Evolutionary conservation across 2,888 invertebrate genomes (phyloP).

Genomic region (Crocallis elinguaria): DNA sequence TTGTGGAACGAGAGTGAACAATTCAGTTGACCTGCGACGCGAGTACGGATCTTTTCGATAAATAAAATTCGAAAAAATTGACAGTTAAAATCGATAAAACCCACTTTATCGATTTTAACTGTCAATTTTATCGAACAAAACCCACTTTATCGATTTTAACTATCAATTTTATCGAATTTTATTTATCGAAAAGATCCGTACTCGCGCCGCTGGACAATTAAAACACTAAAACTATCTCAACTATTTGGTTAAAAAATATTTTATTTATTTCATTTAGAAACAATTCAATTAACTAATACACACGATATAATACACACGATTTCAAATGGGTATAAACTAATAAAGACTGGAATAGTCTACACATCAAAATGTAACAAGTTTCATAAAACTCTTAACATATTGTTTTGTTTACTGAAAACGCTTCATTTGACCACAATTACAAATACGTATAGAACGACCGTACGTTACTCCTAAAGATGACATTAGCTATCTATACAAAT

Average conservation of each 20-base stretch:
- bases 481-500: too few relatives aligned
- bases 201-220: too few relatives aligned
- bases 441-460: too few relatives aligned
- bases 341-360: constrained; percentile 43
- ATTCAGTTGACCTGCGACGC: constrained; percentile 3
- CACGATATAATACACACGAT: constrained; percentile 48
- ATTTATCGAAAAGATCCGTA: too few relatives aligned
- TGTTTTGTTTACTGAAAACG: constrained; percentile 41
- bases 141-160: too few relatives aligned
- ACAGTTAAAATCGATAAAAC: too few relatives aligned
- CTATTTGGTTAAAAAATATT: constrained; percentile 61
- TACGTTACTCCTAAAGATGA: too few relatives aligned
- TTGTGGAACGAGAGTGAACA: constrained; percentile 1
- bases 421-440: constrained; percentile 2
- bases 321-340: constrained; percentile 44
- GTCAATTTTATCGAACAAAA: too few relatives aligned
- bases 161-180: too few relatives aligned
- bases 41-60: too few relatives aligned
- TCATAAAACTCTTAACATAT: constrained; percentile 39
- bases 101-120: too few relatives aligned
- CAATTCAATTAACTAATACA: constrained; percentile 45
- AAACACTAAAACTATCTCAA: constrained; percentile 44
- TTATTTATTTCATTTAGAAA: constrained; percentile 48
- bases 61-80: too few relatives aligned
- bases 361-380: constrained; percentile 44